A percentile compares a stretch with the other conserved stretches of the same genome.
These are phyloP conservation scores for Panopea generosa DNA, from an alignment of 2,888 invertebrate species.

Conservation along the genomic window DNA sequence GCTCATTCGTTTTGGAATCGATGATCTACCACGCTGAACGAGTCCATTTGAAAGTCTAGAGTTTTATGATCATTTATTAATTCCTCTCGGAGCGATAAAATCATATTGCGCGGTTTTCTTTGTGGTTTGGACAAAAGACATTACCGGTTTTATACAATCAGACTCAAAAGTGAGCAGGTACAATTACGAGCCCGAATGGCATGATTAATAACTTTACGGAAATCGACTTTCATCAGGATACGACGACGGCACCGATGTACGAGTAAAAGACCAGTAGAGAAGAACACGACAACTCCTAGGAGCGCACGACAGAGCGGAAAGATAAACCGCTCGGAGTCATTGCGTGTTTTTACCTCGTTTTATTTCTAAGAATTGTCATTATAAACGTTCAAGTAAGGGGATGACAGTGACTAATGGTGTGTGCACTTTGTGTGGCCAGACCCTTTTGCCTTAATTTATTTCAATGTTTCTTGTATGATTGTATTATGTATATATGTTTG, in stretches of 20 bases:
- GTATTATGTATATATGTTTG: too few species aligned
- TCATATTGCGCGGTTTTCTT: constrained; percentile 43
- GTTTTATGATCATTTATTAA: constrained; percentile 33
- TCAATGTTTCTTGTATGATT: too few species aligned
- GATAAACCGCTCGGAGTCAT: too few species aligned
- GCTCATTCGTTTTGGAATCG: constrained; percentile 2
- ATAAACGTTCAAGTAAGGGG: too few species aligned
- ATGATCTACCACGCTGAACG: not conserved
- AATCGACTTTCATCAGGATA: constrained; percentile 33
- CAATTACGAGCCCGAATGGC: constrained; percentile 32
- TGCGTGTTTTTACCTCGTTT: too few species aligned
- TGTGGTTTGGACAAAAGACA: constrained; percentile 43
- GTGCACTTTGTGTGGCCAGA: too few species aligned
- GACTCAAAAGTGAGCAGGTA: constrained; percentile 31
- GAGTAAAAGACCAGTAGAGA: not conserved
- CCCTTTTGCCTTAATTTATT: too few species aligned
- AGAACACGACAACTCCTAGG: too few species aligned
- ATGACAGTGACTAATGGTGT: too few species aligned
- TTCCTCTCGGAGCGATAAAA: constrained; percentile 40
- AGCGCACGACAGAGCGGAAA: too few species aligned
- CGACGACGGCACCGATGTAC: constrained; percentile 17
- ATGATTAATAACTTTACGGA: constrained; percentile 44
- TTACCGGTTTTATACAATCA: constrained; percentile 39
- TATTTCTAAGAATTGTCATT: too few species aligned
- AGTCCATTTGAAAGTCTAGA: not conserved